Percentiles rank a stretch among this genome's conserved stretches.
These are phyloP conservation scores for Xenopus borealis DNA, from an alignment of 2,113 vertebrate genomes.

Conservation along the genomic window DNA sequence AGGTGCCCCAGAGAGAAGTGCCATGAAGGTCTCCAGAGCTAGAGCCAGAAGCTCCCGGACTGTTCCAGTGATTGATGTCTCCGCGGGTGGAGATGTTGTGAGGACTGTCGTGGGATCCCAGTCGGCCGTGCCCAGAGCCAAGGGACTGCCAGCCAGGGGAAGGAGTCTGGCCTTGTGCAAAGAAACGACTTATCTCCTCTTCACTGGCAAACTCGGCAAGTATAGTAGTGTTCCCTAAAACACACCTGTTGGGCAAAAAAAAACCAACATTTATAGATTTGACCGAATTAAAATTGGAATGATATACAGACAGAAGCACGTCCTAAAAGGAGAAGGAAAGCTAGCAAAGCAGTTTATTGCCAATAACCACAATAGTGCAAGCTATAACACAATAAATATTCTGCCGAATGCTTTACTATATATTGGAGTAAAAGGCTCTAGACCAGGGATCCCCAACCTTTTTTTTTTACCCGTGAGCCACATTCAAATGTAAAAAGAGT, in stretches of 20 bases:
- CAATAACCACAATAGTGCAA: too few relatives aligned
- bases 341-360: too few relatives aligned
- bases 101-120: constrained; percentile 82
- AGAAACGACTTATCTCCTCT: constrained; percentile 99
- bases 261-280: neutral
- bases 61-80: constrained; percentile 93
- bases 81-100: constrained; percentile 89
- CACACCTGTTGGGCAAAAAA: constrained; percentile 76
- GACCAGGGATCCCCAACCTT: too few relatives aligned
- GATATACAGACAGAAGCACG: too few relatives aligned
- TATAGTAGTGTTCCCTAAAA: constrained; percentile 99
- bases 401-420: too few relatives aligned
- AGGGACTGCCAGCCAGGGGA: constrained; percentile 92
- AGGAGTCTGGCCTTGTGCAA: constrained; percentile 99
- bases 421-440: too few relatives aligned
- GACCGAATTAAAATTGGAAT: too few relatives aligned
- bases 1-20: constrained; percentile 94
- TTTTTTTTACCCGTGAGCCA: too few relatives aligned
- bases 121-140: constrained; percentile 86
- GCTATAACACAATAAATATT: too few relatives aligned
- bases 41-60: constrained; percentile 80
- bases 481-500: too few relatives aligned
- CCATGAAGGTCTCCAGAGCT: constrained; percentile 86
- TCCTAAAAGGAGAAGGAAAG: too few relatives aligned
- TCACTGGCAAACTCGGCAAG: constrained; percentile 98